Conservation (phyloP, 2,888 invertebrate genomes). For the Tipula helvola region DNA sequence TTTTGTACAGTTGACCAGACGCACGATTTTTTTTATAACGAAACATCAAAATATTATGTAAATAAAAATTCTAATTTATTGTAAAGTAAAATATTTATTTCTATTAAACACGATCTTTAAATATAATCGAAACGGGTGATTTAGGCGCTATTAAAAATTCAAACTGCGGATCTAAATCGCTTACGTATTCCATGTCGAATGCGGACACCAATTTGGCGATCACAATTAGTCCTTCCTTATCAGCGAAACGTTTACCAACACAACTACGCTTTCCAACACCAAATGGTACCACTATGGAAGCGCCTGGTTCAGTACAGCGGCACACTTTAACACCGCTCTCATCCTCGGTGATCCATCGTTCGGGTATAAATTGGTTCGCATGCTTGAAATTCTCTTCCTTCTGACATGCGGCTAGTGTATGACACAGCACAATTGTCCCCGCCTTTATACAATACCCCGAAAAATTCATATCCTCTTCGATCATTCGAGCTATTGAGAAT, state of each 20-base stretch:
- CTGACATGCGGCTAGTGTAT: constrained; percentile 70
- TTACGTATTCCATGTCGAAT: constrained; percentile 55
- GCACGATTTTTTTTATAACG: background rate
- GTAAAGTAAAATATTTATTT: background rate
- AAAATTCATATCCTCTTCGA: constrained; percentile 57
- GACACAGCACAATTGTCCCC: constrained; percentile 68
- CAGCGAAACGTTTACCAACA: constrained; percentile 74
- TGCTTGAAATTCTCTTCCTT: constrained; percentile 61
- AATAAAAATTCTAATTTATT: background rate
- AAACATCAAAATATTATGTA: background rate
- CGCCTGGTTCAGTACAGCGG: constrained; percentile 35
- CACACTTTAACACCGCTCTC: background rate
- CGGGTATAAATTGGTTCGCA: constrained; percentile 57
- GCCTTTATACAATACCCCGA: constrained; percentile 55
- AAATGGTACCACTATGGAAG: constrained; percentile 62
- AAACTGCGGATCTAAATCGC: constrained; percentile 61
- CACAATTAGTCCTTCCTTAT: constrained; percentile 59
- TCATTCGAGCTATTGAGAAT: constrained; percentile 62
- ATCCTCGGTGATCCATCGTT: constrained; percentile 56
- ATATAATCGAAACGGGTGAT: constrained; percentile 54
- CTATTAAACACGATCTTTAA: constrained; percentile 41
- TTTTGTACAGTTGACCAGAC: background rate
- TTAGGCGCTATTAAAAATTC: constrained; percentile 71
- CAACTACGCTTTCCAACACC: constrained; percentile 70
- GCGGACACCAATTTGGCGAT: constrained; percentile 59